Evolutionary conservation across 2,888 invertebrate species (phyloP), one percentile per base, ranked within the genome.

Genomic region (Xanthorhoe spadicearia): DNA sequence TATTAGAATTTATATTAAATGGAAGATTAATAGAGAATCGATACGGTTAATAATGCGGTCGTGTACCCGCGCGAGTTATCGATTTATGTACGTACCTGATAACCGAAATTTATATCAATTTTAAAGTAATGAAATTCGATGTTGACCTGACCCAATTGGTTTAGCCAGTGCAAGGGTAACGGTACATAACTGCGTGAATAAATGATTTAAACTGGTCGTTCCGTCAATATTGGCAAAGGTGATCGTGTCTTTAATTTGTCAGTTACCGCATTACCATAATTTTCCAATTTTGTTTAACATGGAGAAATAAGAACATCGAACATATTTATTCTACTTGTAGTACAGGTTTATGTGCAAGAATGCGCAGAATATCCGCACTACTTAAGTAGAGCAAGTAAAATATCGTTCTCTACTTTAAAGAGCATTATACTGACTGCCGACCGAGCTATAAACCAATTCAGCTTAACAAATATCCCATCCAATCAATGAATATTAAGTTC

Each of bases 11-110:
- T 86, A 82, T 88, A 90, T 90, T 91, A 89, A 66, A 89, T 87
- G 80, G 85, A 84, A 88, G 88, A 93, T 92, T 92, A 91, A 93
- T 92, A 89, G 90, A 83, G 84, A 90, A 92, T 89, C 90, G 90
- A 92, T 92, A 87, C 78, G 79, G 78, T 81, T 84, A 85, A 84
- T 84, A 81, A 82, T 78, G 82, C 77, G 74, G 77, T 78, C 79
- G 79, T 82, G 80, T 82, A 82, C 79, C 66, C 66, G 63, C 58
- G 65, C 69, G 64, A 60, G 64, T 58, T 71, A 68, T 71, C 71
- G 71, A 72, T 71, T 73, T 67, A 71, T 66, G 71, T 64, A 68
- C 64, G 54, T 52, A 50, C 52, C 54, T 58, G 56, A 56, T 67
- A 62, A 61, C 66, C 68, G 50, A 70, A 71, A 68, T 66, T 64